phyloP scores from a whole-genome alignment of 2,888 invertebrate genomes.

The Melinaea marsaeus region DNA sequence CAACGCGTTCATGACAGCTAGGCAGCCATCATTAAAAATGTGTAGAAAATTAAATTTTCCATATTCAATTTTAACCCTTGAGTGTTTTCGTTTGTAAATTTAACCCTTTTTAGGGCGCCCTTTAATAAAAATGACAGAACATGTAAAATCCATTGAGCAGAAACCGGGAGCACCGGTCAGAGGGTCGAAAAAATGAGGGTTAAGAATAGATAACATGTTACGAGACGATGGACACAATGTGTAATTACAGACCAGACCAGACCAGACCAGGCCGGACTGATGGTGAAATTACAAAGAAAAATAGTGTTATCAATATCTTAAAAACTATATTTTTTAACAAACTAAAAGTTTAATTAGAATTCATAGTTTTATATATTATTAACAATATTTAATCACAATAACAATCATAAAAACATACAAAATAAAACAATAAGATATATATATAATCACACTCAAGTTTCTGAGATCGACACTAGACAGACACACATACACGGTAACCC shows the following conservation, averaged over 20 bases:
- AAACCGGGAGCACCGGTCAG: constrained; percentile 47
- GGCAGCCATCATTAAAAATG: constrained; percentile 1
- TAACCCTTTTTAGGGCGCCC: constrained; percentile 50
- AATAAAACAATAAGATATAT: constrained; percentile 3
- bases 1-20: neutral
- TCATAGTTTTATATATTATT: too few species aligned
- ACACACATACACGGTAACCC: constrained; percentile 45
- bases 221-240: constrained; percentile 8
- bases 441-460: neutral
- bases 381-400: too few species aligned
- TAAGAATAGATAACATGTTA: constrained; percentile 17
- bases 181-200: constrained; percentile 33
- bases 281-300: neutral
- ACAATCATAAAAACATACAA: neutral
- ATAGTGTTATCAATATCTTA: too few species aligned
- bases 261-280: neutral
- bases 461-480: constrained; percentile 11
- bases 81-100: constrained; percentile 43
- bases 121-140: constrained; percentile 52
- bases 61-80: constrained; percentile 40
- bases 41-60: constrained; percentile 17
- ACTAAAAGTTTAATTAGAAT: too few species aligned
- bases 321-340: too few species aligned
- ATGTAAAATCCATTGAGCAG: constrained; percentile 61
- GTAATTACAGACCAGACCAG: constrained; percentile 14